Conservation (phyloP, 37 sponge, comb jelly and placozoan genomes). For the Agelas oroides region DNA sequence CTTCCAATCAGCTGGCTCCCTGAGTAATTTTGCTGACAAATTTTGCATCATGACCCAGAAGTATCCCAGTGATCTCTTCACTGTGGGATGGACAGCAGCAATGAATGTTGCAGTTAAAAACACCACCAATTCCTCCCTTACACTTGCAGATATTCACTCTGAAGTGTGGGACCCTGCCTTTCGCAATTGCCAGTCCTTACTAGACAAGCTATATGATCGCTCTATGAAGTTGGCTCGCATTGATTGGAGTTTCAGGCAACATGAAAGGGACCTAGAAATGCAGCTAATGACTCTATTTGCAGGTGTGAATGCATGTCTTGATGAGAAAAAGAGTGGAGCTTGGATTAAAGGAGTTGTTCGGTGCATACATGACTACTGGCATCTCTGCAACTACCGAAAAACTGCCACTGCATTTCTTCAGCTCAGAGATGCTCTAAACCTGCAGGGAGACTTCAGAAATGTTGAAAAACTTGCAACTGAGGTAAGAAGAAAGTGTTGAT, state of each 20-base stretch:
- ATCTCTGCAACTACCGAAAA: slow-evolving; percentile 7
- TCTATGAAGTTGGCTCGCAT: slow-evolving; percentile 27
- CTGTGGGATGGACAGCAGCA: background rate
- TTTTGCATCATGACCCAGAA: background rate
- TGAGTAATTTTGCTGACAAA: background rate
- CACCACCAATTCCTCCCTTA: background rate
- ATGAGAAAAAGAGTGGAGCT: no score
- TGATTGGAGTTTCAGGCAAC: background rate
- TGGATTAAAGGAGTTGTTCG: slow-evolving; percentile 6
- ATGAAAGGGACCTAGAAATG: background rate
- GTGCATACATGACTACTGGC: slow-evolving; percentile 11
- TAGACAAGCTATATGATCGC: slow-evolving; percentile 3
- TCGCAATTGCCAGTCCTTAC: slow-evolving; percentile 3
- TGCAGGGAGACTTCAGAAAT: slow-evolving; percentile 42
- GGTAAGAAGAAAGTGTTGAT: background rate
- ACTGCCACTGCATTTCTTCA: slow-evolving; percentile 32
- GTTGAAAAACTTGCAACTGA: slow-evolving; percentile 41
- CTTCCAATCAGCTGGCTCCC: slow-evolving; percentile 4
- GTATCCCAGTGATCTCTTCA: slow-evolving; percentile 24
- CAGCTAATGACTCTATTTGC: slow-evolving; percentile 2
- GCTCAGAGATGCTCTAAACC: slow-evolving; percentile 23
- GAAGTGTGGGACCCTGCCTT: slow-evolving; percentile 44
- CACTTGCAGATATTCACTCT: slow-evolving; percentile 2
- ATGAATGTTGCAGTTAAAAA: background rate
- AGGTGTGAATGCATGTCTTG: slow-evolving; percentile 10